These are phyloP conservation scores for Forbesichthys agassizii DNA, from an alignment of 2,113 vertebrate species.

Conservation along the genomic window DNA sequence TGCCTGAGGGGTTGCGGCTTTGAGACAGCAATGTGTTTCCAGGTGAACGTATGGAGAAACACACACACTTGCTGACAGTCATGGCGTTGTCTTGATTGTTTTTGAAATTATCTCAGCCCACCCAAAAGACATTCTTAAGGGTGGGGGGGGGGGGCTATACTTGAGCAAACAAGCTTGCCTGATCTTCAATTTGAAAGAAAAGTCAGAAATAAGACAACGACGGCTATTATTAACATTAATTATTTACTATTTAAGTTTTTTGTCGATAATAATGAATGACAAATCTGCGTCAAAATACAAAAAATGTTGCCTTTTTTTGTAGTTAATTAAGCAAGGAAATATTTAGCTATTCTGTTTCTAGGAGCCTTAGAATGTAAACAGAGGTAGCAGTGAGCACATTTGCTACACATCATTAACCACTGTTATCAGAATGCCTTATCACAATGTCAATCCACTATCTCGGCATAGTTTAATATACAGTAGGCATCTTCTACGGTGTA, in stretches of 20 bases:
- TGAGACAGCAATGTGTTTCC: too few species aligned
- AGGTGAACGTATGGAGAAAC: too few species aligned
- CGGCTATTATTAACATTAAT: background rate
- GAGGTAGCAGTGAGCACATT: constrained; percentile 46
- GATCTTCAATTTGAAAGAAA: too few species aligned
- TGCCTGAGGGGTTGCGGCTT: too few species aligned
- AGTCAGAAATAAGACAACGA: too few species aligned
- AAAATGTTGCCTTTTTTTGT: constrained; percentile 17
- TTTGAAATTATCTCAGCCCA: constrained; percentile 4
- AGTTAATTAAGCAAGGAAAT: constrained; percentile 25
- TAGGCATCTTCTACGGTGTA: constrained; percentile 56
- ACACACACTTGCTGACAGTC: constrained; percentile 6
- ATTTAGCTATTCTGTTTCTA: constrained; percentile 23
- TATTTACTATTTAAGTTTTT: too few species aligned
- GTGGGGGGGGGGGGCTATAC: background rate
- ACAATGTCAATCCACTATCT: constrained; percentile 37
- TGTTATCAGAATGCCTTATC: constrained; percentile 38
- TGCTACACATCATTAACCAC: constrained; percentile 58
- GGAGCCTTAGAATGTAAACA: constrained; percentile 24
- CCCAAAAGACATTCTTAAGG: constrained; percentile 9
- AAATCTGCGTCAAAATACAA: constrained; percentile 41
- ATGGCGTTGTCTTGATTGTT: constrained; percentile 2
- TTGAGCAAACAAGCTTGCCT: constrained; percentile 36
- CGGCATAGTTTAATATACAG: constrained; percentile 38
- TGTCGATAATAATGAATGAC: constrained; percentile 30